A percentile compares a stretch with the other conserved stretches of the same genome.
Evolutionary conservation across 2,888 invertebrate species (phyloP).

Genomic region (Netelia melanura): DNA sequence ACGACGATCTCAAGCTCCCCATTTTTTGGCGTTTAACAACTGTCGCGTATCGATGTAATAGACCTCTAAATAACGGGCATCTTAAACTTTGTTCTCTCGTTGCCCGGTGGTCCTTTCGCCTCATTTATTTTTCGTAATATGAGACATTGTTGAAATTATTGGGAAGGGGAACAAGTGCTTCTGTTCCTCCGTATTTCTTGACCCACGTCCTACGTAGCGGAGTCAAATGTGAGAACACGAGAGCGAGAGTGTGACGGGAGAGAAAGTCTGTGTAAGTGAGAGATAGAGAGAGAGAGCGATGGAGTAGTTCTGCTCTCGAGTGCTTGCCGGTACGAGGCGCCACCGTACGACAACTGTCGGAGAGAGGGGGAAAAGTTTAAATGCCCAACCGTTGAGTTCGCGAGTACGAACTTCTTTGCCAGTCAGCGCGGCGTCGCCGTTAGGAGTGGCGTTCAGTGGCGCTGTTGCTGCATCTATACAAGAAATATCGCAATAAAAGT

Average conservation of each 20-base stretch:
- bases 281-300: constrained; percentile 2
- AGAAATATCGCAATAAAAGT: neutral
- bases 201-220: neutral
- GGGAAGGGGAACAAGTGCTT: constrained; percentile 45
- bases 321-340: neutral
- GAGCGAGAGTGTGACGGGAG: constrained; percentile 22
- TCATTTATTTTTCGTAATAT: constrained; percentile 51
- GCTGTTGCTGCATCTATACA: neutral
- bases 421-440: constrained; percentile 37
- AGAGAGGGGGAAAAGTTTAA: constrained; percentile 50
- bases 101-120: constrained; percentile 26
- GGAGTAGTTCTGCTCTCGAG: neutral
- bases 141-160: constrained; percentile 43
- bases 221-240: neutral
- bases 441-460: neutral
- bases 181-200: constrained; percentile 2
- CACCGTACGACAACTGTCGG: constrained; percentile 17
- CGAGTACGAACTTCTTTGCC: neutral
- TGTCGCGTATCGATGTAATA: constrained; percentile 59
- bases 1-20: constrained; percentile 57
- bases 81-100: constrained; percentile 22
- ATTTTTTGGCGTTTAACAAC: constrained; percentile 61
- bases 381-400: constrained; percentile 18
- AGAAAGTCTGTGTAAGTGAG: constrained; percentile 33
- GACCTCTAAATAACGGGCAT: constrained; percentile 29